A percentile compares a stretch with the other conserved stretches of the same genome.
Evolutionary conservation across 2,888 invertebrate genomes (phyloP).

Genomic region (Siphlonurus alternatus): DNA sequence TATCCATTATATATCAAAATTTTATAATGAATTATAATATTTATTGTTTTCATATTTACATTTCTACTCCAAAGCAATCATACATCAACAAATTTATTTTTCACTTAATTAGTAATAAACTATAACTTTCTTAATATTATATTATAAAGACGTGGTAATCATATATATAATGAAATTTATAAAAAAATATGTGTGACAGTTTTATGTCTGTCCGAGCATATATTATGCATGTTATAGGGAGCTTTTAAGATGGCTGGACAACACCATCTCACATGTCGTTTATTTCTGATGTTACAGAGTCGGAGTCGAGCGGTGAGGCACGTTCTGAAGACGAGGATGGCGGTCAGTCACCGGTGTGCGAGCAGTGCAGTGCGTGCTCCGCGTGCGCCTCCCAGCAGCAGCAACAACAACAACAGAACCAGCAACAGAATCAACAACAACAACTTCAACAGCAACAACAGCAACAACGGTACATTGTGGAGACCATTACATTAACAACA

Average conservation of each 20-base stretch:
- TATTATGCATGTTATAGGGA: no score
- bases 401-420: not conserved
- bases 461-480: conserved; percentile 34
- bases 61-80: no score
- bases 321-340: not conserved
- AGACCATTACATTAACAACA: conserved; percentile 50
- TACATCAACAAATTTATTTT: no score
- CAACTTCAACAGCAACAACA: not conserved
- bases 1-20: not conserved
- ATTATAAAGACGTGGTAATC: not conserved
- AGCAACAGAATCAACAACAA: not conserved
- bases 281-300: not conserved
- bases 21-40: no score
- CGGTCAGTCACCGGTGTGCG: not conserved
- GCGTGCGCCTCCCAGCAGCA: not conserved
- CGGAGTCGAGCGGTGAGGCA: not conserved
- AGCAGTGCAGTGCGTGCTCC: not conserved
- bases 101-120: no score
- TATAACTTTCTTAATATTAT: no score
- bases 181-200: no score
- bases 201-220: no score
- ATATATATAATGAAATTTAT: not conserved
- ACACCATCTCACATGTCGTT: no score
- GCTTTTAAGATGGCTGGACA: no score
- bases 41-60: no score